Conservation (phyloP, 2,113 vertebrate genomes). For the Hippoglossus stenolepis region DNA sequence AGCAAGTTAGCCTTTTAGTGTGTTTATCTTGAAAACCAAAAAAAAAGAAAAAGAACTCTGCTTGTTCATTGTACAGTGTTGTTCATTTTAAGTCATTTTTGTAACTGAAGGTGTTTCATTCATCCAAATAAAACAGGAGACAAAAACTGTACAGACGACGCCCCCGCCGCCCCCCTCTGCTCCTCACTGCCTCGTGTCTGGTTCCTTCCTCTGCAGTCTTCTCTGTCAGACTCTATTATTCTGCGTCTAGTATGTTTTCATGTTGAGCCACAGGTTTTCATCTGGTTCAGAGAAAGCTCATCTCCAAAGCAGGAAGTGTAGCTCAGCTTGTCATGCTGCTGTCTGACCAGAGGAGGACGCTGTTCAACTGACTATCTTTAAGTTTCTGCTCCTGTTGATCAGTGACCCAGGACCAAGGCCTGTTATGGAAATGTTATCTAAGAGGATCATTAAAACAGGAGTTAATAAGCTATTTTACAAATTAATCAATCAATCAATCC, state of each 20-base stretch:
- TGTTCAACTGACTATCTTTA: constrained; percentile 24
- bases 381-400: background rate
- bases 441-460: too few species aligned
- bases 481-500: background rate
- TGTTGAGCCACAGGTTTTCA: constrained; percentile 44
- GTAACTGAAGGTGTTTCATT: constrained; percentile 89
- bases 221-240: background rate
- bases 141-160: constrained; percentile 80
- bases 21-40: constrained; percentile 86
- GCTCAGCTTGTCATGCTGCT: background rate
- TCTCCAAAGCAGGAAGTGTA: background rate
- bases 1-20: constrained; percentile 86
- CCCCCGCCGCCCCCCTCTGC: background rate
- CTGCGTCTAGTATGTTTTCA: background rate
- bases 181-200: constrained; percentile 30
- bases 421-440: background rate
- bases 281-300: constrained; percentile 27
- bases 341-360: constrained; percentile 60
- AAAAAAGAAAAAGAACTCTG: constrained; percentile 80
- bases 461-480: background rate
- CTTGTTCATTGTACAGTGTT: constrained; percentile 89
- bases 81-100: constrained; percentile 90
- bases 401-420: background rate
- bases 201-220: constrained; percentile 11
- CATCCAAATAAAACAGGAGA: constrained; percentile 88